Percentiles rank a stretch among this genome's conserved stretches.
These are phyloP conservation scores for Phalanger gymnotis DNA, from an alignment of 2,797 vertebrate genomes.

Conservation along the genomic window DNA sequence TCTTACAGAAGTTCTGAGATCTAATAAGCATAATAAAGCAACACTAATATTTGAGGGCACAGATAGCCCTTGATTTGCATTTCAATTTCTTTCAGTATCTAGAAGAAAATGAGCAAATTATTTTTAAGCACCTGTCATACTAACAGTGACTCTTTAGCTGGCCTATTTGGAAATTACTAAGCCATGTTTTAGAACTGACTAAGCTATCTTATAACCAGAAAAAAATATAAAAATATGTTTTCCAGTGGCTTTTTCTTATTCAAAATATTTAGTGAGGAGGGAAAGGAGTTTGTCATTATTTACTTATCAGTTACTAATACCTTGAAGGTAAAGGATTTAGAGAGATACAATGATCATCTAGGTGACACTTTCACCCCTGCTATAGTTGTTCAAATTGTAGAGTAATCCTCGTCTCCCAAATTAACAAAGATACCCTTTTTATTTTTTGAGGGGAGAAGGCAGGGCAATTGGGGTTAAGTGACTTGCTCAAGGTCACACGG, in stretches of 20 bases:
- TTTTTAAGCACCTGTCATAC: background rate
- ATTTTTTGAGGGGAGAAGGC: no score
- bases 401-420: background rate
- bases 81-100: background rate
- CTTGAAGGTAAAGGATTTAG: background rate
- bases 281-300: background rate
- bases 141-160: background rate
- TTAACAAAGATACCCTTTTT: no score
- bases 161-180: background rate
- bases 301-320: background rate
- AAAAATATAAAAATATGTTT: background rate
- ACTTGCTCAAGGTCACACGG: no score
- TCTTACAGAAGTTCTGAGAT: background rate
- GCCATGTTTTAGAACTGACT: background rate
- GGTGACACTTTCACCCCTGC: background rate
- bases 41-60: background rate
- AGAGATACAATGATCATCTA: background rate
- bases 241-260: background rate
- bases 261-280: background rate
- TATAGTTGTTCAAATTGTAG: background rate
- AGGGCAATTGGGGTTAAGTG: no score
- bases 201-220: background rate
- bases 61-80: background rate
- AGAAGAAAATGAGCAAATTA: conserved; percentile 8
- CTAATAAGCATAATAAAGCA: background rate